These are phyloP conservation scores for Pyrocoelia pectoralis DNA, from an alignment of 2,888 invertebrate species.

Conservation along the genomic window DNA sequence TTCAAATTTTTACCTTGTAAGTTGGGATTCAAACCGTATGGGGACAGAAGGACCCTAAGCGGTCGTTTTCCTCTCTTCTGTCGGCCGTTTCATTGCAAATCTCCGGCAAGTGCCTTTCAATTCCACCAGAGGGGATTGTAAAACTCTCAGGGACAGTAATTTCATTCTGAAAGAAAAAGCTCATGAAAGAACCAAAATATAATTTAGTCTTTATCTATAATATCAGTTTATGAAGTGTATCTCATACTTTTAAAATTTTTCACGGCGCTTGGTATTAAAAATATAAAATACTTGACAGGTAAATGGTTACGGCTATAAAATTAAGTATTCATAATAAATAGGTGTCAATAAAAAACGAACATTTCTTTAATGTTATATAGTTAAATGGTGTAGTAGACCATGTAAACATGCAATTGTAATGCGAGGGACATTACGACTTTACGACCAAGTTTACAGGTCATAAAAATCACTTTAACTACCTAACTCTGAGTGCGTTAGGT, in stretches of 20 bases:
- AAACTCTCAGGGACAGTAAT: conserved; percentile 34
- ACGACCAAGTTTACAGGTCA: conserved; percentile 61
- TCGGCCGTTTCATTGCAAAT: conserved; percentile 57
- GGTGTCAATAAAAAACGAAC: conserved; percentile 46
- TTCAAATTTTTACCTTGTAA: conserved; percentile 37
- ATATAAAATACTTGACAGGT: not conserved
- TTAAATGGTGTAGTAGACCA: conserved; percentile 52
- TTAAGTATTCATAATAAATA: conserved; percentile 13
- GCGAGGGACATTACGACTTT: conserved; percentile 61
- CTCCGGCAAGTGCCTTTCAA: conserved; percentile 56
- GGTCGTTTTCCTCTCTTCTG: conserved; percentile 56
- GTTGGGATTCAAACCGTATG: conserved; percentile 55
- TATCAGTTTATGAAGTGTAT: not conserved
- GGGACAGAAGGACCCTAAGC: conserved; percentile 55
- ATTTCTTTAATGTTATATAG: conserved; percentile 54
- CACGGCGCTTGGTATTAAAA: not conserved
- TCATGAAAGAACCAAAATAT: conserved; percentile 4
- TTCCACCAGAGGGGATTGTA: conserved; percentile 59
- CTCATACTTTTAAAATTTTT: not conserved
- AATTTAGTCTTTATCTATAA: not conserved
- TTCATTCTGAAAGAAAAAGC: conserved; percentile 22
- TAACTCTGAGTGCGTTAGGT: conserved; percentile 58
- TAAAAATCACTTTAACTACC: conserved; percentile 63
- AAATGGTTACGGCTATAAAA: not conserved
- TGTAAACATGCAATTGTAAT: conserved; percentile 60